Conservation (phyloP, 2,888 invertebrate species). For the Drosophila pseudotakahashii region DNA sequence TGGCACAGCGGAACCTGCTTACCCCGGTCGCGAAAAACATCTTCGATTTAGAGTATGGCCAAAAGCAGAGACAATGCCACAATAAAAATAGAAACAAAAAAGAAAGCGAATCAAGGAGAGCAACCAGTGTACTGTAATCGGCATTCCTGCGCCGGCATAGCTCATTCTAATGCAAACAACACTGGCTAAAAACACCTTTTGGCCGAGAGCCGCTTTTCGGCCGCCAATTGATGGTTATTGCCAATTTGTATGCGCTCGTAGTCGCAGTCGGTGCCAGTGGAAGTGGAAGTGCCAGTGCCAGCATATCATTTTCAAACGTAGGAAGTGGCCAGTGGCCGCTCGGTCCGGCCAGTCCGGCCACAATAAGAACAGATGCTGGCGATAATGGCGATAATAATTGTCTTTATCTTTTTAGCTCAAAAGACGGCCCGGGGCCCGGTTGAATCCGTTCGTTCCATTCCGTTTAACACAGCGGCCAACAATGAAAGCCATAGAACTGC, state of each 20-base stretch:
- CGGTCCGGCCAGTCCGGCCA: conserved; percentile 28
- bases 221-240: conserved; percentile 78
- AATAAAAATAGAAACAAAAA: conserved; percentile 10
- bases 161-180: conserved; percentile 78
- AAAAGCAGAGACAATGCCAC: conserved; percentile 34
- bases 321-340: conserved; percentile 44
- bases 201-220: conserved; percentile 45
- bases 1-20: neutral
- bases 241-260: conserved; percentile 72
- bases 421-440: conserved; percentile 53
- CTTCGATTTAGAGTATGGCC: conserved; percentile 19
- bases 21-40: neutral
- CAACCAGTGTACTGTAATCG: conserved; percentile 71
- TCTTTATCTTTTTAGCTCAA: conserved; percentile 76
- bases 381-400: conserved; percentile 80
- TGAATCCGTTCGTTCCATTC: conserved; percentile 34
- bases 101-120: conserved; percentile 61
- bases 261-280: conserved; percentile 11
- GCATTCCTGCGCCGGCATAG: conserved; percentile 60
- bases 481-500: conserved; percentile 61
- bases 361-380: conserved; percentile 66
- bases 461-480: conserved; percentile 31
- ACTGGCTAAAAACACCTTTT: conserved; percentile 49
- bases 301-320: conserved; percentile 69
- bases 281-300: conserved; percentile 60